Base-by-base conservation (phyloP, 1,140 invertebrate genomes). In the Rhagoletis zephyria region DNA sequence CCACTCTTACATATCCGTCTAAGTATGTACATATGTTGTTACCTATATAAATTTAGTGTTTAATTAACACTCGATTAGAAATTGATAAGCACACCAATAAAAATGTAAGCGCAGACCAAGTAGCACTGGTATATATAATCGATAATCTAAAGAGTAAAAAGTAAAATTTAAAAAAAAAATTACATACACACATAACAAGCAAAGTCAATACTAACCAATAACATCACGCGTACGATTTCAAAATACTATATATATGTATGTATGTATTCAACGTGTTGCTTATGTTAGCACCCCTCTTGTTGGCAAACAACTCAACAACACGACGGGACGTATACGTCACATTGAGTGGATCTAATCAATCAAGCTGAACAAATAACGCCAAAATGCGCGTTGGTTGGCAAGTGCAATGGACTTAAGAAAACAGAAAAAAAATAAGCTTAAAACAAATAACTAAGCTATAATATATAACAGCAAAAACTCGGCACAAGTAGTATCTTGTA, bases 241-340 rank as follows among this genome's bases (percentile, higher is more conserved):
- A 48, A 48, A 12, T 40, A 42, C 10, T 40, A 67, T 12, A 0
- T 3, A 2, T 42, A 10, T 42, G 61, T 16, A 63, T 16, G n/a
- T 16, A 63, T 63, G 4, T 16, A 63, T 63, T 14, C 16, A 16
- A 14, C 9, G 64, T 19, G 14, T 7, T 65, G 65, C 65, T 30
- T 1, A 30, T 30, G 30, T 30, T 30, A 30, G 30, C 30, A 0
- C 51, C 51, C 51, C 51, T 56, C 10, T 56, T 56, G 51, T 10
- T 56, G 51, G 51, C 30, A 30, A 56, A 7, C 10, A 56, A 56
- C 5, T 56, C 19, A 67, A 12, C 30, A 3, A 30, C 64, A 67
- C 64, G 12, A 42, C 70, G 45, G 14, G 74, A 42, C 70, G 74
- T 30, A 81, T 81, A 81, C 74, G 74, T 81, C 51, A 81, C 16